Base-by-base conservation (phyloP, 64 coral and sea anemone genomes). In the Acropora yongei region DNA sequence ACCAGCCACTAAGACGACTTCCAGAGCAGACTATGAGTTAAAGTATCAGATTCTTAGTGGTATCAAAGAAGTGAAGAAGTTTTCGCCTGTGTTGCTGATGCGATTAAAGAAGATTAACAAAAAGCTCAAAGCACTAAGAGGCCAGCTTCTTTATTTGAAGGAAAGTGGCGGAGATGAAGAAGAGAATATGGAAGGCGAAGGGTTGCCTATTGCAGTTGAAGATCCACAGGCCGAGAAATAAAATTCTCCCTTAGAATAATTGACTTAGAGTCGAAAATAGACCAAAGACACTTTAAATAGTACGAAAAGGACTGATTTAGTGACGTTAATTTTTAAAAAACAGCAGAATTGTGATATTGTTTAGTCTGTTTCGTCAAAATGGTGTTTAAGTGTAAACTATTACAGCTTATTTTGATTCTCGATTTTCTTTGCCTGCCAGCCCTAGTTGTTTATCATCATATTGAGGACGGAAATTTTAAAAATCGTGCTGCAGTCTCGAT, bases 21-120 rank as follows among this genome's bases (percentile, higher is more conserved):
- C 80, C 43, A 51, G 6, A 5, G 0, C 6, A 30, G 41, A 83
- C 13, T 18, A 47, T 67, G 19, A 83, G 57, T 7, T 47, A 8
- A 66, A 39, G 40, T 11, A 10, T 69, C 44, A 47, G 10, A 47
- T 72, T 8, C 44, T 48, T 2, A 71, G 49, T 8, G 46, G 41
- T 46, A 85, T 85, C 44, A 85, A 48, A 9, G 82, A 85, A 47
- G 82, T 46, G 0, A 85, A 85, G 82, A 49, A 48, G 6, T 85
- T 57, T 85, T 48, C 82, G 1, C 6, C 66, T 18, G 6, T 72
- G 66, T 5, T 85, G 61, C 63, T 85, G 43, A 65, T 41, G 4
- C 63, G 46, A 3, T 72, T 85, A 65, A 17, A 9, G 8, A 44
- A 85, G 66, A 49, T 85, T 48, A 85, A 85, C 82, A 72, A 85